phyloP scores from a whole-genome alignment of 2,888 invertebrate genomes.

The Hypercompe scribonia region DNA sequence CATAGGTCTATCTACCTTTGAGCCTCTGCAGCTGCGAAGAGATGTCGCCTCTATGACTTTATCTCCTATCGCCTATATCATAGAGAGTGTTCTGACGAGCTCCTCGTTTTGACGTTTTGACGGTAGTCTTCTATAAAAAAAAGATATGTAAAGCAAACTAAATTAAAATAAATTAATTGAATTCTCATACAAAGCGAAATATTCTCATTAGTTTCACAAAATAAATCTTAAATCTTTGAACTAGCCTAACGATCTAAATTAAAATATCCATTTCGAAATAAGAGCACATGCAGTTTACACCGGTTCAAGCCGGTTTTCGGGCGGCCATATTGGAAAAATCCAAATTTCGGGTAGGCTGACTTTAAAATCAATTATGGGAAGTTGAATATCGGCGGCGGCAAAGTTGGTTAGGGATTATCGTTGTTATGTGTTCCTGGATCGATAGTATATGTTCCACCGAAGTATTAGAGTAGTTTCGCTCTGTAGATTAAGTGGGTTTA shows the following conservation, averaged over 20 bases:
- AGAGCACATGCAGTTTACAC: conserved; percentile 30
- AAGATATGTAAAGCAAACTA: not conserved
- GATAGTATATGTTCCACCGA: not conserved
- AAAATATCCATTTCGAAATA: conserved; percentile 44
- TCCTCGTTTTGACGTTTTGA: too few relatives aligned
- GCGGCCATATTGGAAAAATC: conserved; percentile 51
- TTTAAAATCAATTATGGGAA: conserved; percentile 51
- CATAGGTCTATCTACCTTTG: too few relatives aligned
- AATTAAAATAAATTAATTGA: not conserved
- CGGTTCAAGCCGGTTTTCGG: conserved; percentile 41
- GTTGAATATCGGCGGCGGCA: conserved; percentile 28
- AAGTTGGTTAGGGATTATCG: conserved; percentile 42
- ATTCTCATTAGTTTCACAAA: not conserved
- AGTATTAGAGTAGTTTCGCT: not conserved
- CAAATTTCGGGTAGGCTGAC: conserved; percentile 47
- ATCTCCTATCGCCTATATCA: too few relatives aligned
- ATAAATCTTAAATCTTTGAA: conserved; percentile 3
- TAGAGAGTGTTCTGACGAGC: too few relatives aligned
- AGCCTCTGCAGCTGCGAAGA: too few relatives aligned
- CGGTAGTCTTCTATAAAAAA: too few relatives aligned
- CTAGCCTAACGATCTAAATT: conserved; percentile 27
- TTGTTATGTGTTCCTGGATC: conserved; percentile 25
- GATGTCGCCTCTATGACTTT: too few relatives aligned
- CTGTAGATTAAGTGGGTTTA: not conserved
- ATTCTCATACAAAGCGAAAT: not conserved